Base-by-base conservation (phyloP, 2,113 vertebrate species). In the Ascaphus truei region DNA sequence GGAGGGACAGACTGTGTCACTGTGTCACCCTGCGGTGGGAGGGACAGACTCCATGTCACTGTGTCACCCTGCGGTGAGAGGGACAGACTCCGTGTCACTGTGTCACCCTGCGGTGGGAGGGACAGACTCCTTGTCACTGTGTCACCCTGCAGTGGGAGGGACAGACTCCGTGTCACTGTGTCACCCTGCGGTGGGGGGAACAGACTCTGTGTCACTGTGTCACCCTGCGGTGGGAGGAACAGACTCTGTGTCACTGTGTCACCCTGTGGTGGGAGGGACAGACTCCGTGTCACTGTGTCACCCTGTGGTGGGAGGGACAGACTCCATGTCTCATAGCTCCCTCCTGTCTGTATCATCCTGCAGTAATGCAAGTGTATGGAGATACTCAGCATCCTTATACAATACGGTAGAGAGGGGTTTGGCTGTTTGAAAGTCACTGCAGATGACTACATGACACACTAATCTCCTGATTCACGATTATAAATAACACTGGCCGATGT, bases 381-480 rank as follows among this genome's bases (percentile, higher is more conserved):
- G 6, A 57, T 48, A 7, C 23, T 36, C 3, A 18, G 4, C 26
- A 48, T 18, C 20, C 26, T 33, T 45, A 5, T 33, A 3, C 16
- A 34, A 13, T 68, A 37, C 41, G 9, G 18, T 23, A 56, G 29
- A 22, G 26, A 25, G 31, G 12, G 20, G 34, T 59, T 50, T 37
- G 50, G 22, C 27, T 60, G 43, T 60, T 59, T 69, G 43, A 59
- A 60, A 69, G 66, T 59, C 66, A 36, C 43, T 59, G 66, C 26
- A 16, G 47, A 69, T 69, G 56, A 69, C 66, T n/a, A 16, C 48
- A 69, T 69, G 56, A 69, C 66, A 69, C 66, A 69, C 33, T n/a
- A 27, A 43, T 69, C 66, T 69, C 66, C 66, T 60, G 66, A 69
- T 69, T 69, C 66, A 69, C 51, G 56, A 60, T 69, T 69, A 69